A percentile compares a stretch with the other conserved stretches of the same genome.
phyloP scores from a whole-genome alignment of 2,888 invertebrate species.

The Pheosia tremula region DNA sequence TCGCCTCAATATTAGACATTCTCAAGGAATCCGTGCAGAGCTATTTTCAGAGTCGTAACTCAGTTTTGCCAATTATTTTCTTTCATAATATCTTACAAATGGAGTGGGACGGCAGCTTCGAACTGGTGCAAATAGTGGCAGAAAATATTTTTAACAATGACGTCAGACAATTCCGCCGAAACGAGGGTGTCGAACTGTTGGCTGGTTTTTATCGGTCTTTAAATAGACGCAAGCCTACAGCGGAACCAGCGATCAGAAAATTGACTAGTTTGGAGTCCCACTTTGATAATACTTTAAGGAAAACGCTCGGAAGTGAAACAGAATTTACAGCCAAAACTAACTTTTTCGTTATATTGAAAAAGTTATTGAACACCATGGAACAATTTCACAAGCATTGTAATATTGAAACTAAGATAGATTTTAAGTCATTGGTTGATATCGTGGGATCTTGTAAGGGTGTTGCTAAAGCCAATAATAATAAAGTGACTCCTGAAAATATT shows the following conservation, averaged over 20 bases:
- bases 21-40: slow-evolving; percentile 81
- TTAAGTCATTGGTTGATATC: slow-evolving; percentile 53
- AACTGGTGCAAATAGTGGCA: slow-evolving; percentile 83
- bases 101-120: slow-evolving; percentile 87
- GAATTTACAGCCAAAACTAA: slow-evolving; percentile 82
- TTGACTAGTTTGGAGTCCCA: slow-evolving; percentile 72
- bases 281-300: slow-evolving; percentile 70
- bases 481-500: slow-evolving; percentile 34
- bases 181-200: slow-evolving; percentile 87
- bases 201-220: slow-evolving; percentile 86
- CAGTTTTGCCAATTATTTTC: slow-evolving; percentile 86
- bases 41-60: slow-evolving; percentile 87
- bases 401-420: slow-evolving; percentile 61
- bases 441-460: slow-evolving; percentile 58
- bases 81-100: slow-evolving; percentile 87
- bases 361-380: slow-evolving; percentile 80
- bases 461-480: slow-evolving; percentile 49
- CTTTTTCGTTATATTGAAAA: slow-evolving; percentile 82
- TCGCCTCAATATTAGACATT: slow-evolving; percentile 71
- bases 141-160: slow-evolving; percentile 84
- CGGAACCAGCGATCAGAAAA: slow-evolving; percentile 57
- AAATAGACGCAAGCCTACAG: slow-evolving; percentile 70
- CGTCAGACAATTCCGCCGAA: slow-evolving; percentile 87
- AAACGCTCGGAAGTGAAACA: slow-evolving; percentile 63
- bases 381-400: slow-evolving; percentile 70